A percentile compares a stretch with the other conserved stretches of the same genome.
Conservation (phyloP, 2,113 vertebrate species). For the Pongo abelii region DNA sequence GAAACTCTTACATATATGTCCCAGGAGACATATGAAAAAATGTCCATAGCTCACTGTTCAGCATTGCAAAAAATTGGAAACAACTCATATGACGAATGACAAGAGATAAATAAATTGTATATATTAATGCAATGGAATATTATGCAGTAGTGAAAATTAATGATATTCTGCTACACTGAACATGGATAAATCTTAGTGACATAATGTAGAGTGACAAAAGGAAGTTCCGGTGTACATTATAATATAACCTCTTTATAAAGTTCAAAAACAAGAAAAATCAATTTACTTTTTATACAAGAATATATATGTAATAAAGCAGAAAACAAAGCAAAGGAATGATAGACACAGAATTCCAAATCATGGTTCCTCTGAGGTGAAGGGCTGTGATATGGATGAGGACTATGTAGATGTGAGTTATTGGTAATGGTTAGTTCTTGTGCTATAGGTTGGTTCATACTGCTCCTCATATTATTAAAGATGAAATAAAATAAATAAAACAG, state of each 20-base stretch:
- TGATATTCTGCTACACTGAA: background rate
- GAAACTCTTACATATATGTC: background rate
- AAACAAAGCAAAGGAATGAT: background rate
- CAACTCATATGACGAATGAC: background rate
- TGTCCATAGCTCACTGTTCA: background rate
- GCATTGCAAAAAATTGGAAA: background rate
- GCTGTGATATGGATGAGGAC: background rate
- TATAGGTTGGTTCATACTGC: background rate
- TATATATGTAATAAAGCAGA: background rate
- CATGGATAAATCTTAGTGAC: background rate
- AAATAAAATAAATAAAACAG: background rate
- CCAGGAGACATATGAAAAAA: background rate
- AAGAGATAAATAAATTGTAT: background rate
- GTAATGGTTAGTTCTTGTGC: background rate
- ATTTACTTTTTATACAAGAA: background rate
- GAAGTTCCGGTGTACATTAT: background rate
- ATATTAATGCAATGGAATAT: background rate
- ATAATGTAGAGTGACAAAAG: background rate
- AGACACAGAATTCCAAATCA: background rate
- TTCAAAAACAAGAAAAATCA: slow-evolving; percentile 24
- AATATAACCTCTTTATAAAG: background rate
- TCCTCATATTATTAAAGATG: slow-evolving; percentile 2
- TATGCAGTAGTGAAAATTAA: background rate
- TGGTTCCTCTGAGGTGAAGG: background rate
- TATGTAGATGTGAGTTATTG: background rate